These are phyloP conservation scores for Orchesella cincta DNA, from an alignment of 1,140 invertebrate species.

Conservation along the genomic window DNA sequence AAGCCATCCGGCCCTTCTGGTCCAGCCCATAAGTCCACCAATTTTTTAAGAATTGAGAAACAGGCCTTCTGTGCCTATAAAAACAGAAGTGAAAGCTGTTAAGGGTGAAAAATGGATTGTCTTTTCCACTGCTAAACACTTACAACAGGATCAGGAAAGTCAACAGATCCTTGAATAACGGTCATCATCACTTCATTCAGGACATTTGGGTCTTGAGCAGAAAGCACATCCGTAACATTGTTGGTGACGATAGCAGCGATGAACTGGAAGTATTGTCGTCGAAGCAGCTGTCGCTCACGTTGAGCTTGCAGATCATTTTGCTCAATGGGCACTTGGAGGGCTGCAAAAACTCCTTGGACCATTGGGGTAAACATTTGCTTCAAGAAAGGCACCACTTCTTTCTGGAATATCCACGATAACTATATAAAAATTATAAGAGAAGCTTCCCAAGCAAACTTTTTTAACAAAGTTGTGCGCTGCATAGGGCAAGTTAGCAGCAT, in stretches of 20 bases:
- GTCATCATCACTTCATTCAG: constrained; percentile 59
- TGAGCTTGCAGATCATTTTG: constrained; percentile 59
- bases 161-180: constrained; percentile 61
- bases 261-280: constrained; percentile 62
- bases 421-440: constrained; percentile 42
- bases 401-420: constrained; percentile 58
- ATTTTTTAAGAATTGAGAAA: constrained; percentile 61
- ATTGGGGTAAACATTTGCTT: constrained; percentile 62
- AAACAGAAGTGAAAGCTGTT: neutral
- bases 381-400: constrained; percentile 61
- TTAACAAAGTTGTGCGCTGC: neutral
- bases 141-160: constrained; percentile 62
- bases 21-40: constrained; percentile 62
- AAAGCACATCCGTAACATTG: constrained; percentile 60
- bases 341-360: constrained; percentile 59
- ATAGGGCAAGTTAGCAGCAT: neutral
- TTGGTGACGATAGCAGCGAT: constrained; percentile 61
- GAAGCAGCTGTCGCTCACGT: constrained; percentile 60
- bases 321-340: constrained; percentile 58
- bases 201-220: constrained; percentile 54
- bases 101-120: neutral
- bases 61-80: constrained; percentile 61
- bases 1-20: constrained; percentile 56
- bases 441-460: neutral
- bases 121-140: too few relatives aligned